phyloP scores from a whole-genome alignment of 2,113 vertebrate genomes.

The Apus apus region DNA sequence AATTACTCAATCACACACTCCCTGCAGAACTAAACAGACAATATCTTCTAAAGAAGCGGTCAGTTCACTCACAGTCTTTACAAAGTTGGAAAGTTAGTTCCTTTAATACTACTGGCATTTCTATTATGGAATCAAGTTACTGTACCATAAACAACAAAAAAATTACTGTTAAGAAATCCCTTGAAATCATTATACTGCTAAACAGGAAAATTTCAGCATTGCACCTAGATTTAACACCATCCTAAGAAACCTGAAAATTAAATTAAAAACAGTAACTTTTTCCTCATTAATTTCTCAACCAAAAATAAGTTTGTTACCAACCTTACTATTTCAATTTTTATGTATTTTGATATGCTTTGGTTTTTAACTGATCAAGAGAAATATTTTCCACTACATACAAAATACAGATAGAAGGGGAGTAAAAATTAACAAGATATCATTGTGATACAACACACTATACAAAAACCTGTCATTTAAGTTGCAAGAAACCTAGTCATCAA shows the following conservation, averaged over 20 bases:
- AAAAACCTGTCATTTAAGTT: slow-evolving; percentile 76
- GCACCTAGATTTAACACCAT: neutral
- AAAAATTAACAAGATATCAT: slow-evolving; percentile 55
- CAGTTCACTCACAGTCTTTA: neutral
- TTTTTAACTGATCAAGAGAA: slow-evolving; percentile 22
- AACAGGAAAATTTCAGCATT: neutral
- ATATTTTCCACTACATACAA: slow-evolving; percentile 16
- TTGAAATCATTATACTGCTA: neutral
- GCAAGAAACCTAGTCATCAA: slow-evolving; percentile 77
- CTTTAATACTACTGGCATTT: neutral
- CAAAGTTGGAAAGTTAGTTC: neutral
- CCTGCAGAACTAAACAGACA: neutral
- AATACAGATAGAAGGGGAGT: slow-evolving; percentile 37
- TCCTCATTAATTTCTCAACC: neutral
- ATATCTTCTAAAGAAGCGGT: neutral
- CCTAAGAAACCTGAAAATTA: neutral
- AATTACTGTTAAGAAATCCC: neutral
- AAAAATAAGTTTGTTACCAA: neutral
- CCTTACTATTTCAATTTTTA: neutral
- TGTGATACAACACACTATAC: slow-evolving; percentile 57
- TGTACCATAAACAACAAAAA: neutral
- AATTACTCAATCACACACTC: slow-evolving; percentile 5
- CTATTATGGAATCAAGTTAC: neutral
- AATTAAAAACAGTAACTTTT: neutral
- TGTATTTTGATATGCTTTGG: neutral